A percentile compares a stretch with the other conserved stretches of the same genome.
Conservation (phyloP, 1,140 invertebrate genomes). For the Trichogramma pretiosum region DNA sequence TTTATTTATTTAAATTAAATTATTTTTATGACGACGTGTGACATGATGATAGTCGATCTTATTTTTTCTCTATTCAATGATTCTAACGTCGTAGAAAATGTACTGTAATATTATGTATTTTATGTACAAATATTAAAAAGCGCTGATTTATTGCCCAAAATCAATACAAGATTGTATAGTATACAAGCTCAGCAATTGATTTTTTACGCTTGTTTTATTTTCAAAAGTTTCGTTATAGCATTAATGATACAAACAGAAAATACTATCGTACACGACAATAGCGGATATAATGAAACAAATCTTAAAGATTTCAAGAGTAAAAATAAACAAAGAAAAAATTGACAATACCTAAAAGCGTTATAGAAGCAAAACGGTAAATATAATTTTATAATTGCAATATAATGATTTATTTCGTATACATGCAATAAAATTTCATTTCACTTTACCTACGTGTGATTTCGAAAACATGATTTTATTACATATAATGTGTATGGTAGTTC, state of each 20-base stretch:
- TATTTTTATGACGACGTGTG: conserved; percentile 13
- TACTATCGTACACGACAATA: conserved; percentile 7
- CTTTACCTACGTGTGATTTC: too few species aligned
- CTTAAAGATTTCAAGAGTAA: conserved; percentile 22
- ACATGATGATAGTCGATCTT: conserved; percentile 10
- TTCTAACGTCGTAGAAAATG: conserved; percentile 15
- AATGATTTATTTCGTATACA: neutral
- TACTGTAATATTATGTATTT: conserved; percentile 13
- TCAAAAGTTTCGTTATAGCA: conserved; percentile 7
- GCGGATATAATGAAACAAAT: conserved; percentile 8
- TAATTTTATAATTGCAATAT: conserved; percentile 11
- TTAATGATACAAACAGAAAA: conserved; percentile 12
- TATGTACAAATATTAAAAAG: conserved; percentile 18
- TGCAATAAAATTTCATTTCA: too few species aligned
- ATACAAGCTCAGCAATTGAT: conserved; percentile 1
- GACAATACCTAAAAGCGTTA: conserved; percentile 7
- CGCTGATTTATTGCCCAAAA: conserved; percentile 7
- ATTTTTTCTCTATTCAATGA: conserved; percentile 7
- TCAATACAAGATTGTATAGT: neutral
- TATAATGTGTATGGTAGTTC: neutral
- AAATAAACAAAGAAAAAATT: conserved; percentile 7
- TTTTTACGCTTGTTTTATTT: conserved; percentile 3
- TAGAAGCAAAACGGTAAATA: conserved; percentile 36
- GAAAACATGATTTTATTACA: conserved; percentile 12
- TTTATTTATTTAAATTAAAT: conserved; percentile 10